Conservation (phyloP, 1,140 invertebrate species). For the Brachionus manjavacas region DNA sequence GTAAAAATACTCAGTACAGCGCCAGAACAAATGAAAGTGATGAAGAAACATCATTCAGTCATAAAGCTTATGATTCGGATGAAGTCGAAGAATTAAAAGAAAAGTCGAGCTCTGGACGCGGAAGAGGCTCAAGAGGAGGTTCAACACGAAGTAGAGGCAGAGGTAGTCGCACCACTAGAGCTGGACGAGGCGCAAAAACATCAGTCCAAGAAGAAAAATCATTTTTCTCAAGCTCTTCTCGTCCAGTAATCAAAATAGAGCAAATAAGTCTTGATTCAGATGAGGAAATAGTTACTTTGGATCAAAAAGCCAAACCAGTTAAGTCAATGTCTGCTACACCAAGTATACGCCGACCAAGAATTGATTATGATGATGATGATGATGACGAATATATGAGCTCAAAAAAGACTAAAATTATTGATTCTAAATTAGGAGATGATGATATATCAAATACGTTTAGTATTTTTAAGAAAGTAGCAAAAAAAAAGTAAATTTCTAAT, state of each 20-base stretch:
- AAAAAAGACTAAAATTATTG: constrained; percentile 5
- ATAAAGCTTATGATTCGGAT: not conserved
- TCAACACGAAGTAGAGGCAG: not conserved
- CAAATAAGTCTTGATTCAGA: not conserved
- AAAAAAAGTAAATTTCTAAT: constrained; percentile 19
- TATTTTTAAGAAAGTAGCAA: constrained; percentile 37
- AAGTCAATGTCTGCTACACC: not conserved
- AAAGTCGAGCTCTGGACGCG: not conserved
- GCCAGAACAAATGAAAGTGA: not conserved
- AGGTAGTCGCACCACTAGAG: not conserved
- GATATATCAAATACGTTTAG: not conserved
- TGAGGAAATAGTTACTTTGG: constrained; percentile 11
- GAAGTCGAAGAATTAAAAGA: not conserved
- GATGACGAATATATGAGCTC: not conserved
- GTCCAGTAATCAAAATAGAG: not conserved
- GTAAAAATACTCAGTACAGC: constrained; percentile 13
- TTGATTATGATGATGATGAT: constrained; percentile 37
- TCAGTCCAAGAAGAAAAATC: not conserved
- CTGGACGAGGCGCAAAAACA: not conserved
- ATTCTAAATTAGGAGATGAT: not conserved
- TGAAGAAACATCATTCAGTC: not conserved
- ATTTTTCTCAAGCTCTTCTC: not conserved
- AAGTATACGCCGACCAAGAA: not conserved
- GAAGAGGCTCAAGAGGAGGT: not conserved
- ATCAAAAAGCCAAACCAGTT: not conserved